Evolutionary conservation across 92 coral and sea anemone species (phyloP).

Genomic region (Phymanthus crucifer): DNA sequence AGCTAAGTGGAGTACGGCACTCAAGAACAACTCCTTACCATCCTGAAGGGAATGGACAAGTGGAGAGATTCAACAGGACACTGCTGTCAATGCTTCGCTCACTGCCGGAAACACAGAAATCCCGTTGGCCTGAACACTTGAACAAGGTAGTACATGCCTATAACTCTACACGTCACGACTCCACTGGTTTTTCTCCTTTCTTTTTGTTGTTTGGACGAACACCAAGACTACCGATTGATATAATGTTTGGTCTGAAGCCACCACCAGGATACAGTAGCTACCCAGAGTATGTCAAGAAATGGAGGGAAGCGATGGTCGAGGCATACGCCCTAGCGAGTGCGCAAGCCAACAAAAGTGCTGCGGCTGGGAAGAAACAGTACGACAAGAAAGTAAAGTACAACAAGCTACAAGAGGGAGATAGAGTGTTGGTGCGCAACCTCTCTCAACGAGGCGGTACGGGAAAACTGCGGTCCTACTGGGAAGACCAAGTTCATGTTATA

Average conservation of each 20-base stretch:
- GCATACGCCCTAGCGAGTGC: constrained; percentile 52
- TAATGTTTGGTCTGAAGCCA: constrained; percentile 60
- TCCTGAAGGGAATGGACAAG: constrained; percentile 57
- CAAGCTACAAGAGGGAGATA: constrained; percentile 37
- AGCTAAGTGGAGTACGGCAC: constrained; percentile 50
- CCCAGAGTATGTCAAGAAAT: constrained; percentile 56
- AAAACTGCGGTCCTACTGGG: constrained; percentile 55
- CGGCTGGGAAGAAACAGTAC: constrained; percentile 15
- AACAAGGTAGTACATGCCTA: constrained; percentile 66
- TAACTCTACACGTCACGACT: constrained; percentile 58
- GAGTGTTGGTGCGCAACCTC: constrained; percentile 51
- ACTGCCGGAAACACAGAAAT: constrained; percentile 55
- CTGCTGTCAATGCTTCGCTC: constrained; percentile 60
- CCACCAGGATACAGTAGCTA: constrained; percentile 53
- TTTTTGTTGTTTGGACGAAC: constrained; percentile 51
- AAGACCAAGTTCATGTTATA: constrained; percentile 34
- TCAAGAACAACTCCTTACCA: constrained; percentile 62
- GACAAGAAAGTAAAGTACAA: constrained; percentile 52
- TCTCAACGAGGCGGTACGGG: constrained; percentile 55
- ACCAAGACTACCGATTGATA: constrained; percentile 60
- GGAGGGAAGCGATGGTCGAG: constrained; percentile 61
- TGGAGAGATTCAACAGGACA: constrained; percentile 59
- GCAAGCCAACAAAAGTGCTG: constrained; percentile 34
- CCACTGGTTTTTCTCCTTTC: constrained; percentile 69
- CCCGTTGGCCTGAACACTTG: constrained; percentile 67